A percentile compares a stretch with the other conserved stretches of the same genome.
Evolutionary conservation across 2,888 invertebrate genomes (phyloP).

Genomic region (Lottia scabra): DNA sequence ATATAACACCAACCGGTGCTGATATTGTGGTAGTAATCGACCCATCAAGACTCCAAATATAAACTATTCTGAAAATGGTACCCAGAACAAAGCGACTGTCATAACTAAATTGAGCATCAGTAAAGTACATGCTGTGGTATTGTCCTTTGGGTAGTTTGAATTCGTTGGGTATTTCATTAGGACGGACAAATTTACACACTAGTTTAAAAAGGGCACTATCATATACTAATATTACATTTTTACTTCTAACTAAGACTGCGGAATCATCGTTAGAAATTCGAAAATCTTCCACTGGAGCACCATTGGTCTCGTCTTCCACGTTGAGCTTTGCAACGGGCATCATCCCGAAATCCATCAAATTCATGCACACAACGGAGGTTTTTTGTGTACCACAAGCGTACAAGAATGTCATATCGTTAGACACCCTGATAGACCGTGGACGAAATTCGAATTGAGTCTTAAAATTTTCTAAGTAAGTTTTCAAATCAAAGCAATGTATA

Average conservation of each 20-base stretch:
- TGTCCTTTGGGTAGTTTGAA: conserved; percentile 63
- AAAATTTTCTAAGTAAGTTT: conserved; percentile 24
- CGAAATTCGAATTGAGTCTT: background rate
- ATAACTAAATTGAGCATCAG: conserved; percentile 59
- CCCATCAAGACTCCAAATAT: conserved; percentile 60
- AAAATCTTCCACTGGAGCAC: conserved; percentile 41
- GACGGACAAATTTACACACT: conserved; percentile 50
- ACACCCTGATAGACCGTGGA: background rate
- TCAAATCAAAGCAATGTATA: conserved; percentile 58
- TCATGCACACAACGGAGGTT: background rate
- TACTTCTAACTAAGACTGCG: conserved; percentile 47
- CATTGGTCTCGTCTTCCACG: conserved; percentile 42
- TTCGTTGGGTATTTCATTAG: conserved; percentile 59
- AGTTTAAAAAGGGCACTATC: conserved; percentile 54
- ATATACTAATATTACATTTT: conserved; percentile 56
- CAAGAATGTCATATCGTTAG: background rate
- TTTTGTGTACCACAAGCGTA: background rate
- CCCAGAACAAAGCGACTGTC: conserved; percentile 62
- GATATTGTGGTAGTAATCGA: conserved; percentile 54
- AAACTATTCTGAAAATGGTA: conserved; percentile 65
- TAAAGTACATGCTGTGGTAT: conserved; percentile 51
- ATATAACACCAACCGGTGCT: conserved; percentile 64
- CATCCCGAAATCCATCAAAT: background rate
- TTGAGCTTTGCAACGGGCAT: background rate
- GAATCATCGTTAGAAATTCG: conserved; percentile 37